phyloP scores from a whole-genome alignment of 2,113 vertebrate genomes.

The Dolichotis patagonum region DNA sequence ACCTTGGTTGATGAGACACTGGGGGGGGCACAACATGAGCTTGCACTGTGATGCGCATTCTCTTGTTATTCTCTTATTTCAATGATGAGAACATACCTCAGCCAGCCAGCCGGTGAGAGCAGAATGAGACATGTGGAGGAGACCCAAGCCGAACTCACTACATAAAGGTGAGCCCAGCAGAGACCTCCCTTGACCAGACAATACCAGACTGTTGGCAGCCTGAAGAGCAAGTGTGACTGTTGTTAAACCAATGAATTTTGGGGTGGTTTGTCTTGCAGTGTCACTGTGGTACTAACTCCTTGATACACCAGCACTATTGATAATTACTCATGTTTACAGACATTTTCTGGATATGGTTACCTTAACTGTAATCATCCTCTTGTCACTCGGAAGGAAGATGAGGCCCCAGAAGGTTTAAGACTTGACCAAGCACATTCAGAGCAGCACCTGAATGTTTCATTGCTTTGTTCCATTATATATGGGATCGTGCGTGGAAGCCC shows the following conservation, averaged over 20 bases:
- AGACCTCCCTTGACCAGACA: neutral
- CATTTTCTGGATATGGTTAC: neutral
- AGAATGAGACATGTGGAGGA: neutral
- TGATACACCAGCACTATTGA: neutral
- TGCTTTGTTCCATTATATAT: neutral
- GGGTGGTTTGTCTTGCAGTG: neutral
- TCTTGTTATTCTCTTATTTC: neutral
- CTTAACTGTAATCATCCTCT: neutral
- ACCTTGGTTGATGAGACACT: neutral
- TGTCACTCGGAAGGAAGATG: neutral
- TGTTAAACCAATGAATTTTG: neutral
- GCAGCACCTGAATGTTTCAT: neutral
- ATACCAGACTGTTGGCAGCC: neutral
- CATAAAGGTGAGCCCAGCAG: neutral
- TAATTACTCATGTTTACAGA: neutral
- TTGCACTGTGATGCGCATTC: neutral
- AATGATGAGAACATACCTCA: neutral
- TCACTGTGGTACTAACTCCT: neutral
- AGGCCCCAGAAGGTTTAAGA: neutral
- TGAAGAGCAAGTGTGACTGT: neutral
- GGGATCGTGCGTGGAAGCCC: neutral
- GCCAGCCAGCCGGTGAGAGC: neutral
- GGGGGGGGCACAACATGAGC: neutral
- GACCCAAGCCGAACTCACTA: neutral
- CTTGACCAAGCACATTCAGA: neutral